Evolutionary conservation across 2,888 invertebrate species (phyloP), one percentile per base, ranked within the genome.

Genomic region (Unio delphinus): DNA sequence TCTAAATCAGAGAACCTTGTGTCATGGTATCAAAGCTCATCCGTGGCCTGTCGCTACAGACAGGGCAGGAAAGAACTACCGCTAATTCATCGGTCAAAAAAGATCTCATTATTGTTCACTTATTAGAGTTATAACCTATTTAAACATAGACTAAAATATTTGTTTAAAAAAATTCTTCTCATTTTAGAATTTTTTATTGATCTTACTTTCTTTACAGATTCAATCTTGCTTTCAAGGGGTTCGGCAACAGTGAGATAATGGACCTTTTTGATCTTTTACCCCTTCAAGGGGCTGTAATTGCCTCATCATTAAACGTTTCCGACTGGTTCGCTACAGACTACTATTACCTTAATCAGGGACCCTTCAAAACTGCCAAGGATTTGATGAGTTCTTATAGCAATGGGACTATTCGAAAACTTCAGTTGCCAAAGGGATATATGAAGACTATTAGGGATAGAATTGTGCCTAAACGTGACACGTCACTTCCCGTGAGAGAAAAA

Each of bases 281-380:
- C n/a, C 68, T 76, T 11, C 59, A 69, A 45, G 70, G 71, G 26
- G 64, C 63, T 11, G 61, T 76, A 4, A 69, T 70, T 62, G 71
- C 73, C 30, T 67, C 72, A 4, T 72, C 72, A 17, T 61, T 61
- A 56, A 69, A 77, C 26, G 17, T 55, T 2, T 62, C 65, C 3
- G 26, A 61, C 15, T 81, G 81, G 81, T 72, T 69, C 57, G 67
- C 71, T 11, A 67, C 74, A 20, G 76, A 76, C 61, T 74, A 77
- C 58, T 81, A 74, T 57, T 81, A 80, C 54, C 69, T 75, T 1
- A 74, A 74, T n/a, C 79, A 81, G 30, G 81, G 81, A 7, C 81
- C 81, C 6, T 81, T 71, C 64, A 58, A 28, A 7, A 66, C 72
- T 20, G 73, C 73, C 8, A 60, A 63, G 11, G 75, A 76, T 34